Evolutionary conservation across 2,797 vertebrate species (phyloP).

Genomic region (Danio jaintianensis): DNA sequence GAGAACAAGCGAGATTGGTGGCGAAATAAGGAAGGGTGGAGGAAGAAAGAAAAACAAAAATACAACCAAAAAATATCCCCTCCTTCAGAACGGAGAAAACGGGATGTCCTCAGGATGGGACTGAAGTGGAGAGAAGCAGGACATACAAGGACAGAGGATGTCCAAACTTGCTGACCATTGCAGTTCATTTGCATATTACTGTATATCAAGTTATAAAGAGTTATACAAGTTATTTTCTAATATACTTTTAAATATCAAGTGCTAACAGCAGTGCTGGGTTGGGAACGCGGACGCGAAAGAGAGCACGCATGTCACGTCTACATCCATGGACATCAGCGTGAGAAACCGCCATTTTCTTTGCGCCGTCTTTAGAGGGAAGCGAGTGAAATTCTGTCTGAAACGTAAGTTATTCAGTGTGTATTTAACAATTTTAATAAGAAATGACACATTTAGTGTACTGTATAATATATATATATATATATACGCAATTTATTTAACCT

Average conservation of each 20-base stretch:
- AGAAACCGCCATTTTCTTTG: too few species aligned
- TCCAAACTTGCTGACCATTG: conserved; percentile 14
- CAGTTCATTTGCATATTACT: neutral
- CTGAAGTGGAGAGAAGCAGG: neutral
- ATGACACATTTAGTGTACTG: too few species aligned
- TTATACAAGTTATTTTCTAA: neutral
- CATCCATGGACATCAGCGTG: too few species aligned
- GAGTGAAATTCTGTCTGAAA: too few species aligned
- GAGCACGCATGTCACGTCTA: too few species aligned
- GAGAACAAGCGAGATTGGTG: conserved; percentile 17
- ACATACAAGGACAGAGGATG: neutral
- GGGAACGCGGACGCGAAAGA: too few species aligned
- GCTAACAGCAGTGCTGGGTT: too few species aligned
- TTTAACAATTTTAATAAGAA: too few species aligned
- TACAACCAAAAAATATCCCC: neutral
- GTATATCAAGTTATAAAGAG: neutral
- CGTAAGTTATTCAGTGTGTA: too few species aligned
- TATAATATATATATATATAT: too few species aligned
- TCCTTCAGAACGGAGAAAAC: neutral
- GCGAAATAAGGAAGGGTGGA: conserved; percentile 30
- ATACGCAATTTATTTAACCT: too few species aligned
- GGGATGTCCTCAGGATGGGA: conserved; percentile 28
- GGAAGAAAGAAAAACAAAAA: conserved; percentile 25
- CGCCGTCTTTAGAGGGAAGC: too few species aligned
- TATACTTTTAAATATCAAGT: neutral